Conservation (phyloP, 2,797 vertebrate genomes). For the Syndactyla subalaris region DNA sequence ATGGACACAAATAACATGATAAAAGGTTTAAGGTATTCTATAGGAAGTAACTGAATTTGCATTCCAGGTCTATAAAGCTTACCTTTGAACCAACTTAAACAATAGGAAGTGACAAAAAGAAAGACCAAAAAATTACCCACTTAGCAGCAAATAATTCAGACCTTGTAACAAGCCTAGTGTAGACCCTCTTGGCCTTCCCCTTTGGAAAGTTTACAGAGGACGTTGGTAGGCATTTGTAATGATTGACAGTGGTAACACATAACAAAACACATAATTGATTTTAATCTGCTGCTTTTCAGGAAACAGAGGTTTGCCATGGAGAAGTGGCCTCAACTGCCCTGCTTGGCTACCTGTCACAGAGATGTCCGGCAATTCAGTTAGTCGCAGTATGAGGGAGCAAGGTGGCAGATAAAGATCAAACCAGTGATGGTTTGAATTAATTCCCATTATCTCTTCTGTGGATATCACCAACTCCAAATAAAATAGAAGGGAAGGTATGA, state of each 20-base stretch:
- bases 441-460: not conserved
- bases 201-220: not conserved
- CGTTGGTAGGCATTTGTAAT: not conserved
- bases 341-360: not conserved
- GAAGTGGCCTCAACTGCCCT: not conserved
- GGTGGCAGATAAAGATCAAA: not conserved
- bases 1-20: not conserved
- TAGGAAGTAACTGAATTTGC: constrained; percentile 24
- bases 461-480: not conserved
- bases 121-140: not conserved
- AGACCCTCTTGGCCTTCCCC: not conserved
- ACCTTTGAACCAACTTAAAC: constrained; percentile 47
- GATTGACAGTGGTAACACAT: not conserved
- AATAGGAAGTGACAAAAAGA: not conserved
- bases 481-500: not conserved
- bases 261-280: not conserved
- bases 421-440: not conserved
- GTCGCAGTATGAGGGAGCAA: not conserved
- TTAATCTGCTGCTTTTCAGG: not conserved
- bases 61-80: constrained; percentile 21
- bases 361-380: not conserved
- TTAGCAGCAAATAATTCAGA: not conserved
- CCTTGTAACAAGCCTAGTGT: not conserved
- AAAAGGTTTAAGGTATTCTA: not conserved
- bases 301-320: not conserved